Percentiles rank a stretch among this genome's conserved stretches.
Conservation (phyloP, 2,113 vertebrate species). For the Phylloscopus whistleri region DNA sequence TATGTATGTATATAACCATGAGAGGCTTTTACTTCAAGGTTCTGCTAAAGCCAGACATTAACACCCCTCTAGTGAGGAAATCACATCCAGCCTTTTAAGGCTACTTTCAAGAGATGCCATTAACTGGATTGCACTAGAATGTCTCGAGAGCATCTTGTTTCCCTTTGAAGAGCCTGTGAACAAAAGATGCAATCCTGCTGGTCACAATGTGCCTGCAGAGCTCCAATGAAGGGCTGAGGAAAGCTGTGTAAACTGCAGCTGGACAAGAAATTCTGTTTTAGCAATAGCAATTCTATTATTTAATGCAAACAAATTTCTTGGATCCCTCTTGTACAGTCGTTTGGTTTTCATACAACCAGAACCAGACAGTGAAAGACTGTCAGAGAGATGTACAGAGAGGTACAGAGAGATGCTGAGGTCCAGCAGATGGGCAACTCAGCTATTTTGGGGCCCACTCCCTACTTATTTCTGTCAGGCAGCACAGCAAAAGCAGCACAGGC, state of each 20-base stretch:
- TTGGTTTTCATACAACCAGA: background rate
- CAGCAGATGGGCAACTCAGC: background rate
- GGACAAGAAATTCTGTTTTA: background rate
- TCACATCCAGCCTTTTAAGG: background rate
- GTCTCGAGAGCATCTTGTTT: background rate
- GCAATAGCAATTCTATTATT: background rate
- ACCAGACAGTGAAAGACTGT: background rate
- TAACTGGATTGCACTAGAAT: background rate
- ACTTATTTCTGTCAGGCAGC: background rate
- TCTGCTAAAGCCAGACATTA: background rate
- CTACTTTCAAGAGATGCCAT: background rate
- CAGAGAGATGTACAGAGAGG: too few relatives aligned
- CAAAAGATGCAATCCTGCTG: background rate
- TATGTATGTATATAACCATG: background rate
- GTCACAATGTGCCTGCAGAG: background rate
- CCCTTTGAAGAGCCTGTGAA: background rate
- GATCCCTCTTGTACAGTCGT: background rate
- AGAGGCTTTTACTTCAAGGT: background rate
- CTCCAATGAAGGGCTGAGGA: background rate
- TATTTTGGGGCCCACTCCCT: background rate
- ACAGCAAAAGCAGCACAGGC: background rate
- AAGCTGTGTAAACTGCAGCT: background rate
- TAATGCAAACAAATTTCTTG: background rate
- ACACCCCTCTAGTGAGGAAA: background rate
- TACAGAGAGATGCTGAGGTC: background rate